phyloP scores from a whole-genome alignment of 2,888 invertebrate genomes.

The Bellardia bayeri region DNA sequence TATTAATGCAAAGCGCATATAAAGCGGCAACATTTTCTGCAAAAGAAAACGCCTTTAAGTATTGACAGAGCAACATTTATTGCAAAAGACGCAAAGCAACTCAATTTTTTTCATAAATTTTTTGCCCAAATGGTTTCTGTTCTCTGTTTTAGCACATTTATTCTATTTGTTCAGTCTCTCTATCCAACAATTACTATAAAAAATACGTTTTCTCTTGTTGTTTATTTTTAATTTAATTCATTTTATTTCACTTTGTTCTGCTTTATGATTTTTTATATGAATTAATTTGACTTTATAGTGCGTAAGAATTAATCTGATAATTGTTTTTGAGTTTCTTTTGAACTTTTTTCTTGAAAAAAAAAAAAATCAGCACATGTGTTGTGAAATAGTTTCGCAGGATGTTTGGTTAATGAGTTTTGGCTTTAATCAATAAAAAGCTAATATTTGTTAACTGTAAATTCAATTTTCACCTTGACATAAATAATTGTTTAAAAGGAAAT shows the following conservation, averaged over 20 bases:
- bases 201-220: neutral
- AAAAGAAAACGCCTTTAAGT: too few relatives aligned
- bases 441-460: neutral
- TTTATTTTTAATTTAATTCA: conserved; percentile 45
- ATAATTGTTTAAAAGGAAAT: neutral
- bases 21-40: too few relatives aligned
- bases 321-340: neutral
- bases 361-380: neutral
- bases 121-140: neutral
- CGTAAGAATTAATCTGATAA: conserved; percentile 60
- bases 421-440: conserved; percentile 6
- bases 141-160: conserved; percentile 8
- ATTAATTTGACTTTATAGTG: conserved; percentile 64
- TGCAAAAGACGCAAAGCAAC: too few relatives aligned
- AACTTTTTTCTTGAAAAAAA: neutral
- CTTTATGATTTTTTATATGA: conserved; percentile 49
- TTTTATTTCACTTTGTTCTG: conserved; percentile 63
- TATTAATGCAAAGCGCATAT: too few relatives aligned
- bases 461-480: neutral
- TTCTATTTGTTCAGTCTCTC: conserved; percentile 37
- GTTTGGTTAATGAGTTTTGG: conserved; percentile 35
- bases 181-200: conserved; percentile 31
- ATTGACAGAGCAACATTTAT: too few relatives aligned
- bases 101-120: too few relatives aligned
- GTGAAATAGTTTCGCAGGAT: conserved; percentile 4